These are phyloP conservation scores for Rhabdornis inornatus DNA, from an alignment of 2,113 vertebrate species.

Conservation along the genomic window DNA sequence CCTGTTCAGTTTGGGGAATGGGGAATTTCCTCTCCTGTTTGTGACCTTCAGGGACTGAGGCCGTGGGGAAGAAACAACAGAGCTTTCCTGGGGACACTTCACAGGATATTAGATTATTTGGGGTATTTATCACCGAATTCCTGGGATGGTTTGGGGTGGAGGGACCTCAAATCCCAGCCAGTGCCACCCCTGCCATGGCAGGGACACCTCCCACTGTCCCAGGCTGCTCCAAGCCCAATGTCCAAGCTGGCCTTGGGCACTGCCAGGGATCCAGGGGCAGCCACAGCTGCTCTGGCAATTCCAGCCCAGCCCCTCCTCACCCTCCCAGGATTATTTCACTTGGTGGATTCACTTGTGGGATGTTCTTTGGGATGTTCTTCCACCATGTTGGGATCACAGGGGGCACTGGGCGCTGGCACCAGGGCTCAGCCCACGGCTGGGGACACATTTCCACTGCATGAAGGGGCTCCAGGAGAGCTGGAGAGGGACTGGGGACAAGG, in stretches of 20 bases:
- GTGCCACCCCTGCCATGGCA: not conserved
- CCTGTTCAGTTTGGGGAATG: not conserved
- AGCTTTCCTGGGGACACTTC: not conserved
- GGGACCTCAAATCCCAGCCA: rapidly evolving
- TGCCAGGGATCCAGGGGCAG: not conserved
- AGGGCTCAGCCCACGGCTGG: not conserved
- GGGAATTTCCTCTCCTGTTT: not conserved
- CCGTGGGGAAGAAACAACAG: rapidly evolving
- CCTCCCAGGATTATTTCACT: not conserved
- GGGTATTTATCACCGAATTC: not conserved
- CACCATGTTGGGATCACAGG: not conserved
- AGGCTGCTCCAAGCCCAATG: too few species aligned
- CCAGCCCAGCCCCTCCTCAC: not conserved
- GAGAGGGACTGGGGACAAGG: too few species aligned
- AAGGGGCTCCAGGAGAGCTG: not conserved
- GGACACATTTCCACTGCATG: not conserved
- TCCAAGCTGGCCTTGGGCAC: not conserved
- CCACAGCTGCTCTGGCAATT: not conserved
- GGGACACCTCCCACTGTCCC: not conserved
- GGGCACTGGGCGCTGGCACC: not conserved
- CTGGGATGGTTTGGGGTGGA: rapidly evolving
- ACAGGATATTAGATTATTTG: rapidly evolving
- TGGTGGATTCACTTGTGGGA: too few species aligned
- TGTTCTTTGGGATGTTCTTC: too few species aligned
- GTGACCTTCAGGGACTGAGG: not conserved